phyloP scores from a whole-genome alignment of 2,113 vertebrate species.

The Phalacrocorax aristotelis region DNA sequence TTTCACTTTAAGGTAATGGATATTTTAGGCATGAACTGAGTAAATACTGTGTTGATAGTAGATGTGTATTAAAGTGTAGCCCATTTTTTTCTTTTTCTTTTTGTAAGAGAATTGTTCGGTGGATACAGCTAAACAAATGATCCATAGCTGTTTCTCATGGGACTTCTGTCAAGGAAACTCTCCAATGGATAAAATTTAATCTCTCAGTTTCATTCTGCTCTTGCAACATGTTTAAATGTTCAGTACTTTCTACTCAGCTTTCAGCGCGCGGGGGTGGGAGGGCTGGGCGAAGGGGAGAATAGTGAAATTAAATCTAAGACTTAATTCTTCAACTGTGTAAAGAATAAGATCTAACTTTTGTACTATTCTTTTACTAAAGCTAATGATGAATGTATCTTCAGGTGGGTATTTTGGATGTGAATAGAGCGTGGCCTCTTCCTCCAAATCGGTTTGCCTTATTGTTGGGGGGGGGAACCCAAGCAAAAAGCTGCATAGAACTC shows the following conservation, averaged over 20 bases:
- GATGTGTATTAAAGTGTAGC: slow-evolving; percentile 53
- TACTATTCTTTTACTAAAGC: slow-evolving; percentile 64
- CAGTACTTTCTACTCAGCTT: slow-evolving; percentile 54
- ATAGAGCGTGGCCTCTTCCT: slow-evolving; percentile 60
- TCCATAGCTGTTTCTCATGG: background rate
- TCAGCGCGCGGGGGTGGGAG: background rate
- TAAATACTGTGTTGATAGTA: slow-evolving; percentile 65
- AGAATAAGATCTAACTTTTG: slow-evolving; percentile 61
- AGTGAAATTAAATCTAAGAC: slow-evolving; percentile 33
- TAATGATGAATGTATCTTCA: slow-evolving; percentile 60
- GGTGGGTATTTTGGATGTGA: slow-evolving; percentile 55
- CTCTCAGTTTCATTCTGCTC: slow-evolving; percentile 18
- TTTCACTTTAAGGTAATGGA: slow-evolving; percentile 54
- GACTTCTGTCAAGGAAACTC: background rate
- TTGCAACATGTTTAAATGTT: slow-evolving; percentile 50
- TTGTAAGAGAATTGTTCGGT: background rate
- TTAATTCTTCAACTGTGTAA: slow-evolving; percentile 57
- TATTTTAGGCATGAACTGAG: slow-evolving; percentile 68
- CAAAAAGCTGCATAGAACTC: slow-evolving; percentile 37
- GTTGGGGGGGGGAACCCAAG: background rate
- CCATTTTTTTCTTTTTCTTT: background rate
- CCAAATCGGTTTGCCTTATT: slow-evolving; percentile 50
- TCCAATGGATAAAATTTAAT: background rate
- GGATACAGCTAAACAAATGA: background rate
- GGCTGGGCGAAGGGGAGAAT: background rate